Conservation (phyloP, 2,888 invertebrate genomes). For the Campaea margaritaria region DNA sequence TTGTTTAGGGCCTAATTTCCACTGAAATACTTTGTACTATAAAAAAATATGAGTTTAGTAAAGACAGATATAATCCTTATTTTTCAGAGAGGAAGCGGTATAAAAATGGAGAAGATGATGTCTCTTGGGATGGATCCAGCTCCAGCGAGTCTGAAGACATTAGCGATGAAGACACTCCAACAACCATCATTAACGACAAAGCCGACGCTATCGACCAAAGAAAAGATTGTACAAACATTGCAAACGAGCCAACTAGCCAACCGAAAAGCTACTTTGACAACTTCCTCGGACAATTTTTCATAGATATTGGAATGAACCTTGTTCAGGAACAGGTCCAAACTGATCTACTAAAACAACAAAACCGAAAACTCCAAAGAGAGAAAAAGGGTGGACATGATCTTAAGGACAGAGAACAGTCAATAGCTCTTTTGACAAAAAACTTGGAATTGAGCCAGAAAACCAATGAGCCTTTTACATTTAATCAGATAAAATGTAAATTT, state of each 20-base stretch:
- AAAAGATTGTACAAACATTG: slow-evolving; percentile 74
- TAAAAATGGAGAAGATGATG: slow-evolving; percentile 81
- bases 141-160: slow-evolving; percentile 77
- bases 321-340: slow-evolving; percentile 97
- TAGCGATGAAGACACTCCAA: slow-evolving; percentile 71
- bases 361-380: slow-evolving; percentile 91
- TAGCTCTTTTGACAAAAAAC: slow-evolving; percentile 93
- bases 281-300: slow-evolving; percentile 95
- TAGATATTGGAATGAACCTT: slow-evolving; percentile 95
- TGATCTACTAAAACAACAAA: slow-evolving; percentile 95
- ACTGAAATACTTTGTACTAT: too few species aligned
- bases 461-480: slow-evolving; percentile 91
- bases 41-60: too few species aligned
- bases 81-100: slow-evolving; percentile 59
- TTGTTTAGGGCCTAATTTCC: too few species aligned
- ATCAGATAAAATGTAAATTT: slow-evolving; percentile 93
- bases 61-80: not conserved
- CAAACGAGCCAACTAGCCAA: slow-evolving; percentile 69
- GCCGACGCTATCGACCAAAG: slow-evolving; percentile 80
- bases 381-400: slow-evolving; percentile 86
- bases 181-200: slow-evolving; percentile 82
- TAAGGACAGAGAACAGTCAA: slow-evolving; percentile 90
- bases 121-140: slow-evolving; percentile 84
- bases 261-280: slow-evolving; percentile 92
- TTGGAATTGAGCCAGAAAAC: slow-evolving; percentile 94